Percentiles rank a stretch among this genome's conserved stretches.
Conservation (phyloP, 1,140 invertebrate species). For the Drosophila carrolli region DNA sequence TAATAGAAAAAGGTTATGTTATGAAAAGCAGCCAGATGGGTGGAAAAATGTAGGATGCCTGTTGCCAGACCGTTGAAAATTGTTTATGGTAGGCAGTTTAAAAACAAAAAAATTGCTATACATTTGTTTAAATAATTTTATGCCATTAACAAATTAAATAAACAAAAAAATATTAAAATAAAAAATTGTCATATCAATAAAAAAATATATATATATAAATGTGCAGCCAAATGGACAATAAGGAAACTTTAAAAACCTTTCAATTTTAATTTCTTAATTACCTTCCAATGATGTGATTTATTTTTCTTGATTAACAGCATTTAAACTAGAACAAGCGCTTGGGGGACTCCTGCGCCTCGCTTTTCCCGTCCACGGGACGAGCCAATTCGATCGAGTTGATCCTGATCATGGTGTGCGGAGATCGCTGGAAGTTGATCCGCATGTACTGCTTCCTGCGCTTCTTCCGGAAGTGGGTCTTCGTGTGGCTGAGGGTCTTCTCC, state of each 20-base stretch:
- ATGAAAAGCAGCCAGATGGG: not conserved
- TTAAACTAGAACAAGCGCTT: slow-evolving; percentile 64
- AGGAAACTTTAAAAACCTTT: no score
- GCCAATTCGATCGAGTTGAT: slow-evolving; percentile 89
- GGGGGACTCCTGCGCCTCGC: slow-evolving; percentile 28
- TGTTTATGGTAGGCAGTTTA: not conserved
- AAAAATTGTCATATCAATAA: no score
- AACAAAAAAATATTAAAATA: no score
- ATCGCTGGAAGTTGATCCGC: slow-evolving; percentile 90
- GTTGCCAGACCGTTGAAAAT: not conserved
- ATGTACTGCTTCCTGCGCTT: slow-evolving; percentile 91
- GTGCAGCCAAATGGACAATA: no score
- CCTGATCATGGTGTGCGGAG: slow-evolving; percentile 89
- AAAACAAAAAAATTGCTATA: not conserved
- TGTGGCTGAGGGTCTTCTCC: slow-evolving; percentile 95
- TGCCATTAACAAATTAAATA: no score
- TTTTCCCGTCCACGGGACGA: slow-evolving; percentile 54
- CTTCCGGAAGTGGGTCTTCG: slow-evolving; percentile 91
- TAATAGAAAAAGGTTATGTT: not conserved
- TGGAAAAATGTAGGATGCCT: not conserved
- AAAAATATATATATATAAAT: no score
- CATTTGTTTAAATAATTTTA: no score
- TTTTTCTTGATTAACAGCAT: slow-evolving; percentile 30
- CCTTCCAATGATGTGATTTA: slow-evolving; percentile 19
- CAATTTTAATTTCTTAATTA: slow-evolving; percentile 4